Conservation (phyloP, 2,797 vertebrate species). For the Discoglossus pictus region DNA sequence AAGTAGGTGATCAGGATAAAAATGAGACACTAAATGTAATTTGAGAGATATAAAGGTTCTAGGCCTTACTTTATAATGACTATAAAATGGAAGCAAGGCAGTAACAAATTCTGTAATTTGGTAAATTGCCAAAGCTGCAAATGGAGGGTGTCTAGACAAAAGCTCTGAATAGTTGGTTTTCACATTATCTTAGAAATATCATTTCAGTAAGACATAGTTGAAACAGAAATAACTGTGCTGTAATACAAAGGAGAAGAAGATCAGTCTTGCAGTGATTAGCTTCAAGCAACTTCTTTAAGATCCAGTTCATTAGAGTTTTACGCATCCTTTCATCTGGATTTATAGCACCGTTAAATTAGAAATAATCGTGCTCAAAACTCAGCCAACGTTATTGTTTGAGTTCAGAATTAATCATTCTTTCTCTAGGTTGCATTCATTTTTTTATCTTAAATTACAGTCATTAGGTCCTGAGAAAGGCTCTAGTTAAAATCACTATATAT, state of each 20-base stretch:
- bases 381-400: constrained; percentile 5
- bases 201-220: constrained; percentile 24
- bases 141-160: constrained; percentile 39
- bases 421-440: constrained; percentile 12
- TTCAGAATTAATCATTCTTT: constrained; percentile 29
- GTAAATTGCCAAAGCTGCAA: constrained; percentile 24
- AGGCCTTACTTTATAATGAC: constrained; percentile 3
- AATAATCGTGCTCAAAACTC: constrained; percentile 28
- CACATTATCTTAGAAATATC: constrained; percentile 28
- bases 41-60: constrained; percentile 1
- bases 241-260: constrained; percentile 25
- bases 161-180: constrained; percentile 5
- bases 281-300: constrained; percentile 32
- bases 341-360: constrained; percentile 33
- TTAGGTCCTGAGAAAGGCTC: no score
- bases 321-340: constrained; percentile 44
- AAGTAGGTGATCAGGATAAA: background rate
- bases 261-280: constrained; percentile 38
- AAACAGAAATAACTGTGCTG: constrained; percentile 5
- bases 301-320: constrained; percentile 44
- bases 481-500: no score
- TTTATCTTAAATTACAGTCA: constrained; percentile 19
- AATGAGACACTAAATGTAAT: constrained; percentile 3
- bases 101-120: constrained; percentile 14
- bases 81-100: constrained; percentile 7